These are phyloP conservation scores for Carpatolechia fugitivella DNA, from an alignment of 2,888 invertebrate genomes.

Conservation along the genomic window DNA sequence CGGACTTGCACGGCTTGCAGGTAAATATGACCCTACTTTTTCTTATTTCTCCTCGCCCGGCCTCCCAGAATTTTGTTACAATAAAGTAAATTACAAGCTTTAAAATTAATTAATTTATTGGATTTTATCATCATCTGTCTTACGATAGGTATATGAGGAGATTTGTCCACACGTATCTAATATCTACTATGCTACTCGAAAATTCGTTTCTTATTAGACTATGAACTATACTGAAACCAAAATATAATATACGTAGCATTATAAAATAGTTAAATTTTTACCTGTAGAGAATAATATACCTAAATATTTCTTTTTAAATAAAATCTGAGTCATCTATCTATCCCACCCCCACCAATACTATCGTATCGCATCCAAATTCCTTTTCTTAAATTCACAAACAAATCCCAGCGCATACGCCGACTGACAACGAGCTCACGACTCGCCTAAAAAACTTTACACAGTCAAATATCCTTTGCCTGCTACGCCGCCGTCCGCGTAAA, in stretches of 20 bases:
- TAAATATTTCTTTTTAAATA: no score
- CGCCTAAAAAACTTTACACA: constrained; percentile 63
- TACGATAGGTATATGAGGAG: neutral
- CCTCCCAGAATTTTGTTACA: constrained; percentile 4
- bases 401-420: constrained; percentile 48
- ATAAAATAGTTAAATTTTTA: neutral
- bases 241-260: neutral
- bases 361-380: no score
- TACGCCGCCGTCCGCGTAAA: constrained; percentile 53
- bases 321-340: no score
- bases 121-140: neutral
- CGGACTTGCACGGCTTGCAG: constrained; percentile 57
- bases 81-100: neutral
- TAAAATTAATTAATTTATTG: neutral
- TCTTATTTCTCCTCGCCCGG: constrained; percentile 56
- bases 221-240: neutral
- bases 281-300: no score
- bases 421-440: constrained; percentile 51
- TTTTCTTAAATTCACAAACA: constrained; percentile 56
- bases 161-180: neutral
- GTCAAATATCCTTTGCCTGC: constrained; percentile 73
- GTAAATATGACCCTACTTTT: constrained; percentile 64
- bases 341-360: no score
- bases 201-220: neutral
- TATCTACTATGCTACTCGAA: no score